Evolutionary conservation across 2,888 invertebrate genomes (phyloP).

Genomic region (Helobdella robusta): DNA sequence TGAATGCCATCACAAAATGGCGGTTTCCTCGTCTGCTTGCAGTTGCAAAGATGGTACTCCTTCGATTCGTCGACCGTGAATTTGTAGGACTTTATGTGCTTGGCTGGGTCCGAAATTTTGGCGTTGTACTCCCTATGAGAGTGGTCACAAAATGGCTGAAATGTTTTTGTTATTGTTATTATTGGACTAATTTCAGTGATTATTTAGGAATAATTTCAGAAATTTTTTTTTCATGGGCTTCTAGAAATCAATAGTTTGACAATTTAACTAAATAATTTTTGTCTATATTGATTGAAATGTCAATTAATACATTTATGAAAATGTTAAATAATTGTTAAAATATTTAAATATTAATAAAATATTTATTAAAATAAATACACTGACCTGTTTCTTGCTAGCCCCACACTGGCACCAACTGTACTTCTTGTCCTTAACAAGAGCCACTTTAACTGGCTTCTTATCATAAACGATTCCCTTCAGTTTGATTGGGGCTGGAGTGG

Average conservation of each 20-base stretch:
- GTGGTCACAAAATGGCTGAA: conserved; percentile 84
- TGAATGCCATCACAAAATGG: conserved; percentile 97
- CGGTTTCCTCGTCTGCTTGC: conserved; percentile 82
- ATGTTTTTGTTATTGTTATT: conserved; percentile 30
- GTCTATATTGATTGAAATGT: too few relatives aligned
- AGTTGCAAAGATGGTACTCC: conserved; percentile 90
- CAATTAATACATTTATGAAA: background rate
- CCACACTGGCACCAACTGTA: conserved; percentile 93
- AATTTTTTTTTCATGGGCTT: background rate
- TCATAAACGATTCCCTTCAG: conserved; percentile 51
- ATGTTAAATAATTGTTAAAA: background rate
- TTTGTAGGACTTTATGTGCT: conserved; percentile 61
- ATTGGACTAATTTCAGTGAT: background rate
- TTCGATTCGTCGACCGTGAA: conserved; percentile 77
- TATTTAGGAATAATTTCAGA: background rate
- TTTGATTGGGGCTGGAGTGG: too few relatives aligned
- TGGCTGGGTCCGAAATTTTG: conserved; percentile 58
- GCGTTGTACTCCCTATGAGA: conserved; percentile 64
- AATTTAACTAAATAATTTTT: too few relatives aligned
- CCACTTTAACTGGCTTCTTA: conserved; percentile 74
- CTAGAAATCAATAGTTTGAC: too few relatives aligned
- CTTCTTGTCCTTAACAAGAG: conserved; percentile 62
- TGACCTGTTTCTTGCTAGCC: conserved; percentile 67
- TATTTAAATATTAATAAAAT: background rate
- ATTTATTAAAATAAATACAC: conserved; percentile 4